These are phyloP conservation scores for Upupa epops DNA, from an alignment of 2,113 vertebrate species.

Conservation along the genomic window DNA sequence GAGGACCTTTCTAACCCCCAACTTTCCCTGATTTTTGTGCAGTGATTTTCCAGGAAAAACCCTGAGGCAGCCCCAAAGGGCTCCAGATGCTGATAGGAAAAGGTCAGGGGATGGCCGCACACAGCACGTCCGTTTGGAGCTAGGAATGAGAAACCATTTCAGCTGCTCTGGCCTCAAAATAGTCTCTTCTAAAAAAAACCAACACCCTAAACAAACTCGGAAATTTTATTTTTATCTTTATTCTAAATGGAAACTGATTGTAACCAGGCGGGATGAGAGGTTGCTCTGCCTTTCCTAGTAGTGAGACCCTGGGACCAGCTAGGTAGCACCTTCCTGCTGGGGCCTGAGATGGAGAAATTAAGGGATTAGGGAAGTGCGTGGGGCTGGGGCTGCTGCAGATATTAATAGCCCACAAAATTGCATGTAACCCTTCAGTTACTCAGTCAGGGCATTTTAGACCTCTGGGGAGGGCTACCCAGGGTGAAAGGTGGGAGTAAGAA, in stretches of 20 bases:
- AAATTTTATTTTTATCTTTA: background rate
- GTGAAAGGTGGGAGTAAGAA: background rate
- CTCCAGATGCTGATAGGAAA: background rate
- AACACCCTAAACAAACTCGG: background rate
- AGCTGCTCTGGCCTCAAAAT: background rate
- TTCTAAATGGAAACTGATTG: background rate
- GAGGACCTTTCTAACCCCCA: no score
- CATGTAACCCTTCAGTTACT: background rate
- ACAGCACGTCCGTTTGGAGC: background rate
- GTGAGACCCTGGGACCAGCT: background rate
- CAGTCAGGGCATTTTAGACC: background rate
- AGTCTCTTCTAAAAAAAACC: background rate
- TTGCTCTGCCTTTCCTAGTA: background rate
- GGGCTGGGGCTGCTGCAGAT: background rate
- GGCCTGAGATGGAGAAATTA: background rate
- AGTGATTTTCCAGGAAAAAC: background rate
- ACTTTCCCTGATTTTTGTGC: background rate
- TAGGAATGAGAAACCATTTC: background rate
- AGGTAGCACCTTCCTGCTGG: background rate
- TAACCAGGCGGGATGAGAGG: background rate
- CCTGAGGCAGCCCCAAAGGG: background rate
- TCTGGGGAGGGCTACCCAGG: fast-evolving
- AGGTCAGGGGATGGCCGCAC: background rate
- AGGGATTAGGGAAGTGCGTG: background rate
- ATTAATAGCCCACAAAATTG: background rate